Conservation (phyloP, 2,113 vertebrate genomes). For the Mirounga angustirostris region DNA sequence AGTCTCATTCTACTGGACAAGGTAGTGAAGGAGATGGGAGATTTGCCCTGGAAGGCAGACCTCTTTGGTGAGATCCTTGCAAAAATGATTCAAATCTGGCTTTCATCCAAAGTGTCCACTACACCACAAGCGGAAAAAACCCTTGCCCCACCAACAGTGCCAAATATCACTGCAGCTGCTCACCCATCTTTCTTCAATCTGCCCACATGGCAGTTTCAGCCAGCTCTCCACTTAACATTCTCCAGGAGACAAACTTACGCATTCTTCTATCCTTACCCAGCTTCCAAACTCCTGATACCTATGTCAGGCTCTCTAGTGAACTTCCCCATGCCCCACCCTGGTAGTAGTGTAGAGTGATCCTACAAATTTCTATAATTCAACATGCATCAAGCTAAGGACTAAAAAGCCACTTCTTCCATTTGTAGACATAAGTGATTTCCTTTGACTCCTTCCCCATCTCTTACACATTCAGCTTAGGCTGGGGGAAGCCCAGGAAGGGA, state of each 20-base stretch:
- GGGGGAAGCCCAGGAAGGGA: not conserved
- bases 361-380: not conserved
- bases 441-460: not conserved
- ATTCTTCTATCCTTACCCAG: not conserved
- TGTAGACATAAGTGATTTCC: not conserved
- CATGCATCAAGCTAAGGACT: not conserved
- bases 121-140: not conserved
- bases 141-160: too few relatives aligned
- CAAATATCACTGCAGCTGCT: too few relatives aligned
- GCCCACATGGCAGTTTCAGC: not conserved
- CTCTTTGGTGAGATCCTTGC: not conserved
- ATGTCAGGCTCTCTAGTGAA: not conserved
- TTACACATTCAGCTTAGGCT: not conserved
- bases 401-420: not conserved
- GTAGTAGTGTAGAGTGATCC: not conserved
- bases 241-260: not conserved
- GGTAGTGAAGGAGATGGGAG: not conserved
- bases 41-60: not conserved
- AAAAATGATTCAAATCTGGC: not conserved
- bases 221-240: not conserved
- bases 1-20: not conserved
- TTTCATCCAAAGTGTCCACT: not conserved
- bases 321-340: not conserved
- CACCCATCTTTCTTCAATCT: not conserved
- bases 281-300: not conserved